Conservation (phyloP, 2,797 vertebrate species). For the Takifugu rubripes region DNA sequence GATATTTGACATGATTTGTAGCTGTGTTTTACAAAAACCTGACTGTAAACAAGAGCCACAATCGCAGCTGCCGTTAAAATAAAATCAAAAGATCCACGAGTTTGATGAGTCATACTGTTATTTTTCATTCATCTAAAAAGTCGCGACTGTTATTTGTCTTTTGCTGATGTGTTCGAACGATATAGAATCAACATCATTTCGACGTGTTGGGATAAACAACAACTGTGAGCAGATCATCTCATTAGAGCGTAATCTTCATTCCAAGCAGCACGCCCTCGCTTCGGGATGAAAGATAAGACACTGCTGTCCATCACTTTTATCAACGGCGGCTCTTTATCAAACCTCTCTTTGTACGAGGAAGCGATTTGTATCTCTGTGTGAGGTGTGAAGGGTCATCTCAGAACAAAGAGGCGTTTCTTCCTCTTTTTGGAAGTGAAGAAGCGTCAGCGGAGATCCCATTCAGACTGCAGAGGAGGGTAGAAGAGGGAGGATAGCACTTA, state of each 20-base stretch:
- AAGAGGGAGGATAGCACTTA: constrained; percentile 69
- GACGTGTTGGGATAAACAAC: background rate
- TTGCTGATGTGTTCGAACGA: background rate
- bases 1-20: constrained; percentile 54
- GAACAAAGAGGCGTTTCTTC: background rate
- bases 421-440: constrained; percentile 19
- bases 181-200: background rate
- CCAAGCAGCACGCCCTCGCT: too few species aligned
- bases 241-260: background rate
- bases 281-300: too few species aligned
- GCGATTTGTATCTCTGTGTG: constrained; percentile 19
- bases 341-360: constrained; percentile 14
- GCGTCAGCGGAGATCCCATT: constrained; percentile 37
- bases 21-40: constrained; percentile 42
- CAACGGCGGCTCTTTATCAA: constrained; percentile 20
- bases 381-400: constrained; percentile 14
- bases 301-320: constrained; percentile 5
- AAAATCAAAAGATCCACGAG: background rate
- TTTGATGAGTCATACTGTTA: too few species aligned
- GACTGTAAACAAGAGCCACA: constrained; percentile 36
- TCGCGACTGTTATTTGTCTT: background rate
- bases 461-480: constrained; percentile 51
- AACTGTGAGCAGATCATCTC: background rate
- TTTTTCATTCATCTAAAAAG: background rate
- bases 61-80: background rate